Evolutionary conservation across 1,140 invertebrate genomes (phyloP).

Genomic region (Cataglyphis hispanica): DNA sequence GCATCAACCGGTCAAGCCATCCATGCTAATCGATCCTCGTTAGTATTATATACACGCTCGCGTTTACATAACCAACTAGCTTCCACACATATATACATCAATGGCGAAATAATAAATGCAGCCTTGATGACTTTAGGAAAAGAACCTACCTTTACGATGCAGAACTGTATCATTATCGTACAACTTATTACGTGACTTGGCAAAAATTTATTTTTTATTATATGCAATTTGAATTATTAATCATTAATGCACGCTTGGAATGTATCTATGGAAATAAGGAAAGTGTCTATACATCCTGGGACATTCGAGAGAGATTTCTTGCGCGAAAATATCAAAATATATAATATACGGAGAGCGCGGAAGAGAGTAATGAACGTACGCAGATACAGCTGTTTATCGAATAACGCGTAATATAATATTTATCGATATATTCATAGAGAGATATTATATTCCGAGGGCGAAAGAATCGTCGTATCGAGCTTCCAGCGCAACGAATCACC

Average conservation of each 20-base stretch:
- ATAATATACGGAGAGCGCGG: background rate
- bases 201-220: background rate
- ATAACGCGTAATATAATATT: background rate
- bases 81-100: slow-evolving; percentile 24
- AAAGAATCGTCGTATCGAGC: background rate
- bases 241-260: background rate
- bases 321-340: background rate
- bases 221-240: slow-evolving; percentile 13
- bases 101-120: slow-evolving; percentile 19
- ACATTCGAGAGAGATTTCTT: background rate
- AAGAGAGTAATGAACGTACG: background rate
- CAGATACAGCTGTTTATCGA: background rate
- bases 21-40: slow-evolving; percentile 60
- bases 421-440: background rate
- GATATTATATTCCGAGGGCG: background rate
- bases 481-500: background rate
- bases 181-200: background rate
- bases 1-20: slow-evolving; percentile 62
- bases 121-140: slow-evolving; percentile 34
- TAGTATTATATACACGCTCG: slow-evolving; percentile 53
- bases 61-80: slow-evolving; percentile 57
- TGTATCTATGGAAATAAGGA: background rate
- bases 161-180: slow-evolving; percentile 2
- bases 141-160: background rate
- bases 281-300: no score